Percentiles rank a stretch among this genome's conserved stretches.
These are phyloP conservation scores for Drosophila melanosoma DNA, from an alignment of 2,888 invertebrate species.

Conservation along the genomic window DNA sequence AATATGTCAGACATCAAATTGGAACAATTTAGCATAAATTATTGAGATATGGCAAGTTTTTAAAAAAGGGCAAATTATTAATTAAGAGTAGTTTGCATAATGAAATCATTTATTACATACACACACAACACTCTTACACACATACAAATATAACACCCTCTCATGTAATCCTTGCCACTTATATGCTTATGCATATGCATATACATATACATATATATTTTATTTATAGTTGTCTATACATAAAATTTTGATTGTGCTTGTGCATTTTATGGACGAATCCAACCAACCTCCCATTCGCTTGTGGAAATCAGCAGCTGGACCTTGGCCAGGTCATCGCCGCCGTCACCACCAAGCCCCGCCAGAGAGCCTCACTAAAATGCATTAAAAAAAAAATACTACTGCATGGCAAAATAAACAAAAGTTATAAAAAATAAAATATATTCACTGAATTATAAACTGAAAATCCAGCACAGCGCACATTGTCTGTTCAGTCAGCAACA, in stretches of 20 bases:
- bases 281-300: constrained; percentile 61
- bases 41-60: background rate
- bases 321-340: constrained; percentile 58
- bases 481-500: constrained; percentile 29
- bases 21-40: background rate
- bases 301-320: constrained; percentile 66
- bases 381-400: constrained; percentile 5
- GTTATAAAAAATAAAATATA: constrained; percentile 10
- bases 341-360: constrained; percentile 47
- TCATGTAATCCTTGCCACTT: constrained; percentile 41
- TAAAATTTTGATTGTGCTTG: constrained; percentile 42
- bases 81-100: background rate
- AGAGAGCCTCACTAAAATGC: constrained; percentile 31
- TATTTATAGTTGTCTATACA: constrained; percentile 68
- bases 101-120: background rate
- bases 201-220: constrained; percentile 49
- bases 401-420: constrained; percentile 20
- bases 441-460: constrained; percentile 15
- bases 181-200: constrained; percentile 46
- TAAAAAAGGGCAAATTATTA: background rate
- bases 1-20: background rate
- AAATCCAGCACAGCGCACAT: constrained; percentile 22
- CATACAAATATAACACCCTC: background rate
- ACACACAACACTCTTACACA: background rate
- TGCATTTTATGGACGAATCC: constrained; percentile 69